Percentiles rank a stretch among this genome's conserved stretches.
These are phyloP conservation scores for Himalopsyche anomala DNA, from an alignment of 2,888 invertebrate species.

Conservation along the genomic window DNA sequence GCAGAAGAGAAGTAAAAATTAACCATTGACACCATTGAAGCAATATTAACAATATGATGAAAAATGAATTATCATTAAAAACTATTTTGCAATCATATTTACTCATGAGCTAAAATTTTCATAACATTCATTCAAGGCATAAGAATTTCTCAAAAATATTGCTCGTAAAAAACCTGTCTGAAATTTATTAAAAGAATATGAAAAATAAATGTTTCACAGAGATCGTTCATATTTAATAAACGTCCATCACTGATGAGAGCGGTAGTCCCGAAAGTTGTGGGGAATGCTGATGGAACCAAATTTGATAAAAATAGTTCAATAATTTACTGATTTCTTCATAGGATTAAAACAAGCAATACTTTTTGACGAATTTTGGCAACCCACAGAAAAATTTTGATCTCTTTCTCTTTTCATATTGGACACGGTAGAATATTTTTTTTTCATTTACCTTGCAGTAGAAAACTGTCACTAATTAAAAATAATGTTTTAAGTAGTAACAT, in stretches of 20 bases:
- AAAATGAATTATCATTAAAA: not conserved
- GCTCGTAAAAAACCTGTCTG: not conserved
- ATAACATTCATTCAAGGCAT: not conserved
- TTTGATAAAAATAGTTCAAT: no score
- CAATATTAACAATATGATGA: not conserved
- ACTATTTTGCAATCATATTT: slow-evolving; percentile 10
- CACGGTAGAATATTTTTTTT: slow-evolving; percentile 28
- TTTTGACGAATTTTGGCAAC: not conserved
- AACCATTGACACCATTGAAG: not conserved
- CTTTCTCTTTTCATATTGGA: slow-evolving; percentile 10
- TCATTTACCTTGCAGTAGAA: not conserved
- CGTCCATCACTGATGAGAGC: no score
- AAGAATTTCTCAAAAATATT: not conserved
- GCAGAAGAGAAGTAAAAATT: no score
- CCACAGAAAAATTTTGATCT: not conserved
- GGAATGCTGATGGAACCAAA: no score
- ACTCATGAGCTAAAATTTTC: not conserved
- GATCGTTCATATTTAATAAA: no score
- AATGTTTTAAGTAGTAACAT: not conserved
- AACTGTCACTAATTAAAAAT: no score
- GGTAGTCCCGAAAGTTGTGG: no score
- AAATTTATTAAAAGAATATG: not conserved
- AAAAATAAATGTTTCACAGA: no score
- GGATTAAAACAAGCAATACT: not conserved
- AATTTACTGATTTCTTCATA: no score